Evolutionary conservation across 2,113 vertebrate species (phyloP), one percentile per base, ranked within the genome.

Genomic region (Globicephala melas): DNA sequence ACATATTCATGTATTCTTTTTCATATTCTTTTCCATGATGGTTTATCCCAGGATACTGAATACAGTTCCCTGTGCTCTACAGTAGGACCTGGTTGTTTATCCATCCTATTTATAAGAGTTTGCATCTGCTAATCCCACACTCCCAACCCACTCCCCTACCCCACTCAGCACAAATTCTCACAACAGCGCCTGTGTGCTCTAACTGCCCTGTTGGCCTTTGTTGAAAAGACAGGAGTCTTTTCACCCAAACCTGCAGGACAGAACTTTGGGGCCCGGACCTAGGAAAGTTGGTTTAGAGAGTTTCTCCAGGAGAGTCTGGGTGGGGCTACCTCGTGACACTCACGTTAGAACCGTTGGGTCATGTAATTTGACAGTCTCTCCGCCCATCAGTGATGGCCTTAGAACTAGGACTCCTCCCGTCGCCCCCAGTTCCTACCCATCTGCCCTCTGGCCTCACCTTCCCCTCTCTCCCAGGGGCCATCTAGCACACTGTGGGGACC

Each of bases 351-450:
- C 12, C 11, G n/a, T 3, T 0, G 3, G 76, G 21, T 36, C 15
- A 4, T 4, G 6, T 2, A 0, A 10, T 9, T 47, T 63, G 12
- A 47, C 73, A 4, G 17, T 44, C 58, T 38, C 58, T 36, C 14
- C 8, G 2, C 23, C 38, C 2, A 2, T 7, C 4, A 3, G 28
- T 0, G 44, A 55, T 1, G 0, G 0, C 3, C 26, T 4, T 1
- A 36, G 55, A 77, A 47, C 33, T 3, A 28, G 23, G 62, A n/a
- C 20, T 3, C 58, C 17, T 18, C 28, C 31, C 12, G 0, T 0
- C 2, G 0, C 36, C 44, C 18, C 6, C 3, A 0, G 12, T 8
- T 8, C 31, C 70, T 38, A 36, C 44, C n/a, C 3, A 1, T 53
- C 41, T 20, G 14, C 50, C 62, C 11, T 28, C 67, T 7, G 5